Conservation (phyloP, 2,113 vertebrate genomes). For the Australoheros scitulus region DNA sequence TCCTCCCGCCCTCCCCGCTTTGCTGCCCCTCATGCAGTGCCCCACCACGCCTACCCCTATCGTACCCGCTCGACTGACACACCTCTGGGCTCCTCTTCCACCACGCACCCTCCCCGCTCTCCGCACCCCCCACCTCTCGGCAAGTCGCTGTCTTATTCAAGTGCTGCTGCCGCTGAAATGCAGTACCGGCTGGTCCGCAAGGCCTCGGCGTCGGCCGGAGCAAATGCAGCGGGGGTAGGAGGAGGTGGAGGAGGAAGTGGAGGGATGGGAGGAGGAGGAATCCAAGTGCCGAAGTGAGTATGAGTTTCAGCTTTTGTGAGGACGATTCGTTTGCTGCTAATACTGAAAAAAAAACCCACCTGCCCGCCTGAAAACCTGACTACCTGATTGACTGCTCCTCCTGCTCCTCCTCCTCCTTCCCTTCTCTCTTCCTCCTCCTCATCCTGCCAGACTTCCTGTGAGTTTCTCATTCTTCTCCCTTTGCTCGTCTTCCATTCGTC, state of each 20-base stretch:
- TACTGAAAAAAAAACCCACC: conserved; percentile 44
- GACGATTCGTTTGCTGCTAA: conserved; percentile 54
- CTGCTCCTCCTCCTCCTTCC: conserved; percentile 65
- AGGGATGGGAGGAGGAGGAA: conserved; percentile 61
- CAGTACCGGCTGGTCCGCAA: conserved; percentile 83
- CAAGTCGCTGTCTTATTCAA: conserved; percentile 91
- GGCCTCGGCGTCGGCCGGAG: conserved; percentile 76
- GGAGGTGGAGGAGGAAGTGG: conserved; percentile 43
- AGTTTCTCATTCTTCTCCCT: conserved; percentile 64
- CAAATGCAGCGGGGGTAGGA: conserved; percentile 61
- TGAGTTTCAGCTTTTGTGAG: conserved; percentile 44
- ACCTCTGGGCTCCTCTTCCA: conserved; percentile 61
- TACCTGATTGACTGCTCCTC: conserved; percentile 61
- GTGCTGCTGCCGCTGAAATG: conserved; percentile 83
- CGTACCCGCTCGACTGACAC: conserved; percentile 87
- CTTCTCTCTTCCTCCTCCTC: conserved; percentile 50
- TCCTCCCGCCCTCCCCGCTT: conserved; percentile 66
- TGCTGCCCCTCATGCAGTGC: conserved; percentile 29
- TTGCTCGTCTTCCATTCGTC: conserved; percentile 32
- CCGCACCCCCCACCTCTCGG: conserved; percentile 84
- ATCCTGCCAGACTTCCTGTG: conserved; percentile 72
- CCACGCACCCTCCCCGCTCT: conserved; percentile 66
- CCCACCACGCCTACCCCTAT: conserved; percentile 76
- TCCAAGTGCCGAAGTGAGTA: conserved; percentile 82
- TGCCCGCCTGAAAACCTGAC: conserved; percentile 61